A percentile compares a stretch with the other conserved stretches of the same genome.
These are phyloP conservation scores for Aporophyla nigra DNA, from an alignment of 2,888 invertebrate species.

Conservation along the genomic window DNA sequence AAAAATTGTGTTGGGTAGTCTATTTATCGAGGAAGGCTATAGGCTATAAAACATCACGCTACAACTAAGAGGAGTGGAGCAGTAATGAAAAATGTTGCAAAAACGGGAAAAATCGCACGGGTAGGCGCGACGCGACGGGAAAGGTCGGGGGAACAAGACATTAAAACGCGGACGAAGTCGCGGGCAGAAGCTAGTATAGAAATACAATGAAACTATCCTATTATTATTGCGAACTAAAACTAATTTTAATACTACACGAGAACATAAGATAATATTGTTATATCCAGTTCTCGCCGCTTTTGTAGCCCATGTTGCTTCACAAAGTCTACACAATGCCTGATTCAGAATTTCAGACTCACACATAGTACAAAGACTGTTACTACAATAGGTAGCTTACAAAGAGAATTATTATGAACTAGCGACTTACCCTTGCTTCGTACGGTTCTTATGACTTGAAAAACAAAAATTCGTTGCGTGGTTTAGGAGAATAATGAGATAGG, in stretches of 20 bases:
- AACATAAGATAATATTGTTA: conserved; percentile 5
- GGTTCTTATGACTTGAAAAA: not conserved
- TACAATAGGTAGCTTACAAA: conserved; percentile 31
- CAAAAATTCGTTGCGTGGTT: not conserved
- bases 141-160: no score
- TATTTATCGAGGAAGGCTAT: no score
- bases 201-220: no score
- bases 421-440: not conserved
- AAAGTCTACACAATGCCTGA: conserved; percentile 33
- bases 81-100: no score
- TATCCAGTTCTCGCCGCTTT: conserved; percentile 4
- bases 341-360: conserved; percentile 36
- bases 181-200: no score
- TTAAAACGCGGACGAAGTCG: no score
- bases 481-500: not conserved
- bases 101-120: no score
- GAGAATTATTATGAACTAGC: not conserved
- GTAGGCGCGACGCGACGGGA: no score
- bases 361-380: conserved; percentile 11
- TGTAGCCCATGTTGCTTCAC: conserved; percentile 15
- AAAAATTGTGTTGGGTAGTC: no score
- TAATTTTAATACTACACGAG: not conserved
- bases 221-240: not conserved
- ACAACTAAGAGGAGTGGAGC: no score
- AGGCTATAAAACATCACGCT: no score